Percentiles rank a stretch among this genome's conserved stretches.
These are phyloP conservation scores for Crotalus helleri DNA, from an alignment of 2,113 vertebrate genomes.

Conservation along the genomic window DNA sequence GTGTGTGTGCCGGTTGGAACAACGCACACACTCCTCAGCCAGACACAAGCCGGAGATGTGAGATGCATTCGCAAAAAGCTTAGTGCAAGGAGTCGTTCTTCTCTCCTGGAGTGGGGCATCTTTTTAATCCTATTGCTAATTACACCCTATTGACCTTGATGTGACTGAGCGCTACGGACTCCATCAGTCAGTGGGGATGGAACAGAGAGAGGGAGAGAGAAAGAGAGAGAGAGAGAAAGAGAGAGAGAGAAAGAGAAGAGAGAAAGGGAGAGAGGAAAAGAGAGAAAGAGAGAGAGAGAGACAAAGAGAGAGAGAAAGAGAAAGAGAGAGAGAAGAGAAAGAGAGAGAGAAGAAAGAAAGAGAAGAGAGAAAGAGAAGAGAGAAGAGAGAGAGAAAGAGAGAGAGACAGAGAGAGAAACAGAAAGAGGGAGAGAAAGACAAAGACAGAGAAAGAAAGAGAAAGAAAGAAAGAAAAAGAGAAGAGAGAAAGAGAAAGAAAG, in stretches of 20 bases:
- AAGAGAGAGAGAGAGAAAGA: background rate
- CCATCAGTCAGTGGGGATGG: conserved; percentile 52
- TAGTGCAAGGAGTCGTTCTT: conserved; percentile 49
- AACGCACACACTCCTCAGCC: conserved; percentile 62
- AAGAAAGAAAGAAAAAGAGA: too few species aligned
- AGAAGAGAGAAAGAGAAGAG: background rate
- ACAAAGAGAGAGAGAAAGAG: background rate
- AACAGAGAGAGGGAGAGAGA: conserved; percentile 13
- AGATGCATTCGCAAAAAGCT: conserved; percentile 67
- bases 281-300: too few species aligned
- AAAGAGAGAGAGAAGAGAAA: background rate
- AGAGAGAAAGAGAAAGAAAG: too few species aligned
- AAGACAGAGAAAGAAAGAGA: too few species aligned
- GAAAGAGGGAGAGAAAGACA: too few species aligned
- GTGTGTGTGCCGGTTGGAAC: conserved; percentile 57
- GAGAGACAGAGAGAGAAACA: accelerated
- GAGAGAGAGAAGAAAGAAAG: background rate
- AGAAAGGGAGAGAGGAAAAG: too few species aligned
- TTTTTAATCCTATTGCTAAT: conserved; percentile 47
- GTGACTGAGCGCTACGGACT: conserved; percentile 53
- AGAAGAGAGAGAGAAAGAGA: background rate
- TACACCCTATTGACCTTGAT: conserved; percentile 64
- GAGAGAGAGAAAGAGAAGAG: too few species aligned
- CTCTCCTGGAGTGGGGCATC: conserved; percentile 51
- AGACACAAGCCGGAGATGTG: conserved; percentile 66